phyloP scores from a whole-genome alignment of 2,113 vertebrate species.

The Oryzias javanicus region DNA sequence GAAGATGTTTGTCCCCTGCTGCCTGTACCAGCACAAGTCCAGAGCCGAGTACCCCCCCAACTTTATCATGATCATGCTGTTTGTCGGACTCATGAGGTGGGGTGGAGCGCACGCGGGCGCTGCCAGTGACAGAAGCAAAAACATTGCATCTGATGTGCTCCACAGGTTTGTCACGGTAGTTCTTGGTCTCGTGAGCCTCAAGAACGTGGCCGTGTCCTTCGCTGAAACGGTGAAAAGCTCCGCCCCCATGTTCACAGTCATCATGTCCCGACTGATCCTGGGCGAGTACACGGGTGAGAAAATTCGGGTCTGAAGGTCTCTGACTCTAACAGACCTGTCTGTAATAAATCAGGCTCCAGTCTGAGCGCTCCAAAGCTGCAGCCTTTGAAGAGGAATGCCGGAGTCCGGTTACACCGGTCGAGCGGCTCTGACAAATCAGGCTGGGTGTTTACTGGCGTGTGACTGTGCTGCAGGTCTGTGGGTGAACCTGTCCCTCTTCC shows the following conservation, averaged over 20 bases:
- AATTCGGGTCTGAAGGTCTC: background rate
- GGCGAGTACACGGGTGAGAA: constrained; percentile 93
- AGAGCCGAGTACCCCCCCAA: constrained; percentile 88
- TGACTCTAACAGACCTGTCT: too few species aligned
- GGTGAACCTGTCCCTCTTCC: constrained; percentile 92
- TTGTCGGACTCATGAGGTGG: constrained; percentile 95
- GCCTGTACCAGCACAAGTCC: constrained; percentile 89
- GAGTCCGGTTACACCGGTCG: background rate
- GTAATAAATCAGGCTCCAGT: too few species aligned
- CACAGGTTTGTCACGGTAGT: constrained; percentile 92
- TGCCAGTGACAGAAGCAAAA: too few species aligned
- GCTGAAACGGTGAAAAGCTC: constrained; percentile 98
- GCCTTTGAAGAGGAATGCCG: too few species aligned
- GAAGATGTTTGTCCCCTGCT: constrained; percentile 91
- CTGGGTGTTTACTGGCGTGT: background rate
- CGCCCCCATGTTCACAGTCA: constrained; percentile 94
- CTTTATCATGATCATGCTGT: constrained; percentile 95
- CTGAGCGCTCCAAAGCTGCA: too few species aligned
- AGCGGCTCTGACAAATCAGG: background rate
- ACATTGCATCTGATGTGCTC: background rate
- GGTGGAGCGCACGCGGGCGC: background rate
- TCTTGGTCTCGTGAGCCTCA: constrained; percentile 92
- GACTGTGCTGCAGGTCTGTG: constrained; percentile 80
- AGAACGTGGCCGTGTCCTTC: constrained; percentile 94
- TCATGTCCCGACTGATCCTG: constrained; percentile 94